Evolutionary conservation across 1,140 invertebrate species (phyloP).

Genomic region (Paraescarpia echinospica): DNA sequence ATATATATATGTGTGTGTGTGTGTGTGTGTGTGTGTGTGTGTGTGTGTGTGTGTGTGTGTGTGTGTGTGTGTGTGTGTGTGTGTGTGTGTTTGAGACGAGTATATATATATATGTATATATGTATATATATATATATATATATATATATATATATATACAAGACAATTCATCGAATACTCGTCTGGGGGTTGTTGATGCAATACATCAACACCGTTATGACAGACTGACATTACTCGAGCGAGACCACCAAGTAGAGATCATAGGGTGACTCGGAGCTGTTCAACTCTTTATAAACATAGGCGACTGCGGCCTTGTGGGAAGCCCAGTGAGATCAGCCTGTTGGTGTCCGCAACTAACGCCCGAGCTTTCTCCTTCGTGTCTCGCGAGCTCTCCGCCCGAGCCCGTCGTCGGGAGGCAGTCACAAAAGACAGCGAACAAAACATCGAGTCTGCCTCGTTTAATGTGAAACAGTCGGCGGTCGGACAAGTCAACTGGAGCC

Average conservation of each 20-base stretch:
- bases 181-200: background rate
- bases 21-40: no score
- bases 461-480: slow-evolving; percentile 3
- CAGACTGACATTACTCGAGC: background rate
- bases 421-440: background rate
- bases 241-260: background rate
- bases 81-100: no score
- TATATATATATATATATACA: background rate
- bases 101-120: no score
- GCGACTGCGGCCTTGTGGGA: background rate
- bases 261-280: background rate
- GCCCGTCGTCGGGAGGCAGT: background rate
- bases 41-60: no score
- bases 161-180: background rate
- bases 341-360: background rate
- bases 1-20: no score
- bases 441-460: background rate
- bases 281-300: background rate
- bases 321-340: background rate
- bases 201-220: background rate
- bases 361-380: background rate
- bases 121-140: no score
- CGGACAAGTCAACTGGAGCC: background rate
- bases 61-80: no score
- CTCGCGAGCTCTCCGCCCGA: background rate